These are phyloP conservation scores for Scrobipalpa atriplicella DNA, from an alignment of 2,888 invertebrate genomes.

Conservation along the genomic window DNA sequence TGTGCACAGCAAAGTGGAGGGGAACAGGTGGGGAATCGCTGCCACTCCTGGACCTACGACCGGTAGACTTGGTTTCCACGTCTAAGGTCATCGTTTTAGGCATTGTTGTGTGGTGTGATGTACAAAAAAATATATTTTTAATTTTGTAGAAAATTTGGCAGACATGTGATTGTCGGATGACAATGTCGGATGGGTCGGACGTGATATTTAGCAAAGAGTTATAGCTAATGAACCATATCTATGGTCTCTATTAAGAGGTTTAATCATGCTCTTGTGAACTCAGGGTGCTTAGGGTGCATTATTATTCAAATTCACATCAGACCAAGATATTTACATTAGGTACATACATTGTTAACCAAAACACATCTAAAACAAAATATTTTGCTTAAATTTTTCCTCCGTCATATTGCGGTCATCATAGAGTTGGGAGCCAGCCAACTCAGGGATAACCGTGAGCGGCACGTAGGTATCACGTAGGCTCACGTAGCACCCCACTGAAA, in stretches of 20 bases:
- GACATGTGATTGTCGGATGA: background rate
- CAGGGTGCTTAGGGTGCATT: too few species aligned
- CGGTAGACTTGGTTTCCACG: conserved; percentile 9
- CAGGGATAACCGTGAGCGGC: background rate
- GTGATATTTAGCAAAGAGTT: too few species aligned
- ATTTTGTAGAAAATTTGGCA: background rate
- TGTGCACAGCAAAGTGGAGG: conserved; percentile 66
- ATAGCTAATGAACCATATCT: too few species aligned
- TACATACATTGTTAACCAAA: background rate
- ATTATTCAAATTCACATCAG: background rate
- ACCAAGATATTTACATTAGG: background rate
- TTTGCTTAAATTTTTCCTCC: background rate
- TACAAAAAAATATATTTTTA: background rate
- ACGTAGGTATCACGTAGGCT: background rate
- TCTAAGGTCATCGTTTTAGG: conserved; percentile 12
- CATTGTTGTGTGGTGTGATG: background rate
- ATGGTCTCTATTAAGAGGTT: too few species aligned
- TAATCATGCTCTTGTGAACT: too few species aligned
- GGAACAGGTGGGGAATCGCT: conserved; percentile 52
- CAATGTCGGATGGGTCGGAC: background rate
- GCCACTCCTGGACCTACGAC: background rate
- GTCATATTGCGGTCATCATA: conserved; percentile 14
- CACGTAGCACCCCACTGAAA: background rate
- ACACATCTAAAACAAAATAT: background rate
- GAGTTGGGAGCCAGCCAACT: background rate